phyloP scores from a whole-genome alignment of 2,888 invertebrate species.

The Drosophila lutescens region DNA sequence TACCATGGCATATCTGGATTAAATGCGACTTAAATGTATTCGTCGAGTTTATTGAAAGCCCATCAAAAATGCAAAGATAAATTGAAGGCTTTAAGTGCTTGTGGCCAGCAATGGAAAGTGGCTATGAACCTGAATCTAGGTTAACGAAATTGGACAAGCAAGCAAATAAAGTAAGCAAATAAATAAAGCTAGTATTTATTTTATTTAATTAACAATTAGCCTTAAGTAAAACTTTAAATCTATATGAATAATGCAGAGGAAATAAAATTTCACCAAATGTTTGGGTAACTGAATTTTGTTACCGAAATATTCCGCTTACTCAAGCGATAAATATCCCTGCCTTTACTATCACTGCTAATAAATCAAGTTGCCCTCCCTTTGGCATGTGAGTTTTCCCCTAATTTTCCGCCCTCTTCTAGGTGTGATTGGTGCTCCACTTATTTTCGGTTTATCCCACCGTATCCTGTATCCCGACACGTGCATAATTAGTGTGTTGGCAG shows the following conservation, averaged over 20 bases:
- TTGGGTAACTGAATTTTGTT: too few species aligned
- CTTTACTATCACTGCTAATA: neutral
- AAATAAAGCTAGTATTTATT: neutral
- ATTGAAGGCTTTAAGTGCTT: neutral
- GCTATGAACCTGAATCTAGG: neutral
- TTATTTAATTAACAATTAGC: neutral
- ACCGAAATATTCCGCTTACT: too few species aligned
- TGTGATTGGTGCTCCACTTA: constrained; percentile 5
- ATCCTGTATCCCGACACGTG: constrained; percentile 47
- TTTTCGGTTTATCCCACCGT: constrained; percentile 23
- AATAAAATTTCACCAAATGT: too few species aligned
- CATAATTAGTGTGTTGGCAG: constrained; percentile 66
- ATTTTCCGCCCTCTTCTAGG: constrained; percentile 8
- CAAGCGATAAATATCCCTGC: neutral
- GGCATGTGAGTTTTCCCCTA: neutral
- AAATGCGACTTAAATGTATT: constrained; percentile 9
- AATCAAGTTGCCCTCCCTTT: neutral
- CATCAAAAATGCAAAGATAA: neutral
- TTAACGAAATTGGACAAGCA: neutral
- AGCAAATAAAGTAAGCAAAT: constrained; percentile 1
- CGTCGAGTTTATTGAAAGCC: constrained; percentile 2
- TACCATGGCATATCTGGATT: constrained; percentile 15
- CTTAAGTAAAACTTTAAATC: too few species aligned
- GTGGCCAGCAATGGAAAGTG: neutral
- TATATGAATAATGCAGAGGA: too few species aligned